These are phyloP conservation scores for Zygogramma bicolorata DNA, from an alignment of 2,888 invertebrate species.

Conservation along the genomic window DNA sequence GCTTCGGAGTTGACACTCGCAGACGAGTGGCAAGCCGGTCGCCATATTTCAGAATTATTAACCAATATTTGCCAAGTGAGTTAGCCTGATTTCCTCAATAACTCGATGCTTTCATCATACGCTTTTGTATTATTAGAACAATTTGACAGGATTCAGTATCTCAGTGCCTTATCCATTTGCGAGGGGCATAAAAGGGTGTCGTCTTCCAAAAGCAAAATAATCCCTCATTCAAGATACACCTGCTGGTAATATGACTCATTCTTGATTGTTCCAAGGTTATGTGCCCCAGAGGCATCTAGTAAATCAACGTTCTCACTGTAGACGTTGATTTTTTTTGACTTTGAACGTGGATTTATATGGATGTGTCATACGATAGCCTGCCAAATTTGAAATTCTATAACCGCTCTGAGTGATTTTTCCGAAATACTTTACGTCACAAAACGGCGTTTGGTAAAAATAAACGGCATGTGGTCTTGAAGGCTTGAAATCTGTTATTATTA, in stretches of 20 bases:
- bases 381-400: slow-evolving; percentile 9
- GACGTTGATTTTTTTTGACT: slow-evolving; percentile 14
- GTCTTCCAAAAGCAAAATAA: neutral
- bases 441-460: neutral
- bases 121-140: neutral
- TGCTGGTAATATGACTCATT: slow-evolving; percentile 31
- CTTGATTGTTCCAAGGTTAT: slow-evolving; percentile 32
- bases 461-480: neutral
- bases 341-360: slow-evolving; percentile 54
- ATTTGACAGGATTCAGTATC: neutral
- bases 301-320: neutral
- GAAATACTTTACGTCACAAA: neutral
- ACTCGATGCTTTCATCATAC: neutral
- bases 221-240: neutral
- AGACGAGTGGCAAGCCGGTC: slow-evolving; percentile 54
- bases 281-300: slow-evolving; percentile 1
- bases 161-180: neutral
- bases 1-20: slow-evolving; percentile 28
- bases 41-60: slow-evolving; percentile 56
- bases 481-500: neutral
- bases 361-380: slow-evolving; percentile 55
- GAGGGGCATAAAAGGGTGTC: neutral
- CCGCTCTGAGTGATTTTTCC: neutral
- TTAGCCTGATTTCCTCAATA: slow-evolving; percentile 4
- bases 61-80: slow-evolving; percentile 40